Percentiles rank a stretch among this genome's conserved stretches.
Evolutionary conservation across 2,888 invertebrate genomes (phyloP).

Genomic region (Zootermopsis nevadensis): DNA sequence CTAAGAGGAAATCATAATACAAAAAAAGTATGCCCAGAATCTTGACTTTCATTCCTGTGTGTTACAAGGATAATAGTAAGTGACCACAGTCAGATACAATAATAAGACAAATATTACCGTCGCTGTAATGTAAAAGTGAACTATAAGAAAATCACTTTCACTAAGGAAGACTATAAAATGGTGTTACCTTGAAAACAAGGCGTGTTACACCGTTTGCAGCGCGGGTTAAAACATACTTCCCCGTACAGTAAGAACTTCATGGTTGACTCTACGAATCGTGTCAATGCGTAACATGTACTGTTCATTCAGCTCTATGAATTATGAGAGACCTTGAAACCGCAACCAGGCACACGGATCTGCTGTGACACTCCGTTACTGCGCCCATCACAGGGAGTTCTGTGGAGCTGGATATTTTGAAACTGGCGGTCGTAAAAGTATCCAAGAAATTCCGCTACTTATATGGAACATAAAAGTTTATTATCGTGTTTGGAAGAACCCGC

Average conservation of each 20-base stretch:
- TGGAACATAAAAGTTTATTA: no score
- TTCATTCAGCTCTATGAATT: not conserved
- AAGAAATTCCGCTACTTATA: no score
- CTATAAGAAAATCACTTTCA: constrained; percentile 32
- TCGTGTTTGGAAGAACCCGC: no score
- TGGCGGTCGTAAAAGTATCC: no score
- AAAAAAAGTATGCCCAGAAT: not conserved
- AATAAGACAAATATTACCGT: not conserved
- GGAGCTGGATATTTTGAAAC: no score
- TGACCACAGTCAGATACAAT: constrained; percentile 22
- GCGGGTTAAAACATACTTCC: not conserved
- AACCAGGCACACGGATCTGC: not conserved
- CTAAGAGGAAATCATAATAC: not conserved
- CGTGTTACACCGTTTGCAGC: constrained; percentile 5
- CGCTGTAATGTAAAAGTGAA: not conserved
- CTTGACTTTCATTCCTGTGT: constrained; percentile 31
- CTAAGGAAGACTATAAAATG: constrained; percentile 5
- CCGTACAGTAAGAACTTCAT: not conserved
- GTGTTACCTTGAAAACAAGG: constrained; percentile 28
- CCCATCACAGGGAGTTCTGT: no score
- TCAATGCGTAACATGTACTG: not conserved
- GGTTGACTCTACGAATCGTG: not conserved
- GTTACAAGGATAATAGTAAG: constrained; percentile 11
- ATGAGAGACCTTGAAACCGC: not conserved
- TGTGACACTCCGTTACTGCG: not conserved